Evolutionary conservation across 2,113 vertebrate species (phyloP), one percentile per base, ranked within the genome.

Genomic region (Dendropsophus ebraccatus): DNA sequence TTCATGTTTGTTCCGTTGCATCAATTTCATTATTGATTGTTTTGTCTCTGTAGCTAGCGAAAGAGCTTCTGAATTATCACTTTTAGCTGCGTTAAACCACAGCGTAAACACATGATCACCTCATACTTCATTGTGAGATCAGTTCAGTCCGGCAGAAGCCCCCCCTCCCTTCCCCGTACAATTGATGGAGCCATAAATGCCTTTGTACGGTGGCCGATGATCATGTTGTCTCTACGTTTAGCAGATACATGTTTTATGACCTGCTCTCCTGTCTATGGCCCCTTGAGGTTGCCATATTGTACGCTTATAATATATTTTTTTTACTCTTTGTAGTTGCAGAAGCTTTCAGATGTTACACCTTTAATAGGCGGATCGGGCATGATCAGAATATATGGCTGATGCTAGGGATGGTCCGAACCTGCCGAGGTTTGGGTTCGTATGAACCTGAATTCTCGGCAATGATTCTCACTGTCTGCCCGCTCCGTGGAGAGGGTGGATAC

Each of bases 81-180:
- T 35, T 28, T 37, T 30, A 58, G 45, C 65, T 30, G 2, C 28
- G n/a, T 32, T 70, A 82, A 54, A 32, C 80, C 11, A 28, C 12
- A 37, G 77, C 49, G 28, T 5, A 11, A 54, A 50, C 47, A 19
- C 8, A 41, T 41, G 41, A 23, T 54, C 4, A 37, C 11, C 28
- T 54, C 60, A 41, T 37, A 17, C 56, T 81, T 32, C 25, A 70
- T 25, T 49, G 79, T 65, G 60, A 41, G 79, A 67, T 81, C 79
- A 81, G 32, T 81, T 47, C 65, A 28, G 45, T 69, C 23, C 23
- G 4, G 56, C 60, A 10, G 60, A 32, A 50, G 49, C 56, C 25
- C 25, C 30, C 23, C 45, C 41, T 35, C 25, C 25, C 30, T 14
- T 25, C 41, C 41, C 41, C 8, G 41, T 41, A 67, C 35, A 25